Evolutionary conservation across 2,888 invertebrate species (phyloP).

Genomic region (Agrypnus murinus): DNA sequence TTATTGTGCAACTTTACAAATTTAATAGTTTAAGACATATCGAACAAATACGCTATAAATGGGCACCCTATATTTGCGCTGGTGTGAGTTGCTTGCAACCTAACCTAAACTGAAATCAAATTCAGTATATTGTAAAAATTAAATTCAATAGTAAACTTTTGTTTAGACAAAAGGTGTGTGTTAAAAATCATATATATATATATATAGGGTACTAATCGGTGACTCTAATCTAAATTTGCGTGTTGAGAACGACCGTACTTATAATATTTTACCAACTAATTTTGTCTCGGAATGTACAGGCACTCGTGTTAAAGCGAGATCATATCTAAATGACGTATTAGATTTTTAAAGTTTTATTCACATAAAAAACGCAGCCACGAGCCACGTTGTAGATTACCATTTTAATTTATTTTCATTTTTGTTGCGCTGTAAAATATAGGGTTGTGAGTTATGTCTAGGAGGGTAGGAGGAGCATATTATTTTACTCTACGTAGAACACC

Average conservation of each 20-base stretch:
- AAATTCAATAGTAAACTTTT: conserved; percentile 21
- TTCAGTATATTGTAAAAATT: too few species aligned
- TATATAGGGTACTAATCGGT: conserved; percentile 39
- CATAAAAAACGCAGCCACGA: conserved; percentile 68
- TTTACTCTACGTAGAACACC: conserved; percentile 32
- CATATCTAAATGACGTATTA: conserved; percentile 70
- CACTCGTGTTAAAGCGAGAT: conserved; percentile 67
- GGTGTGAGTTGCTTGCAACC: too few species aligned
- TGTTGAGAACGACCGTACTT: conserved; percentile 48
- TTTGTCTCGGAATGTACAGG: conserved; percentile 63
- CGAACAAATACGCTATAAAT: too few species aligned
- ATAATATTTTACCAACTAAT: conserved; percentile 52
- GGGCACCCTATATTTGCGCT: too few species aligned
- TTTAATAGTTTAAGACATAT: too few species aligned
- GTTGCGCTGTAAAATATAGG: conserved; percentile 66
- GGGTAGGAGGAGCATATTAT: conserved; percentile 61
- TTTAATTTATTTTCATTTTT: conserved; percentile 70
- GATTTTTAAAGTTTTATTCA: conserved; percentile 70
- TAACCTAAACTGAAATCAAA: too few species aligned
- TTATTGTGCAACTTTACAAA: too few species aligned
- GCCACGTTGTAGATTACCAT: conserved; percentile 67
- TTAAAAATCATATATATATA: conserved; percentile 48
- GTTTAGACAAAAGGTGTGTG: conserved; percentile 37
- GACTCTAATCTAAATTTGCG: conserved; percentile 50
- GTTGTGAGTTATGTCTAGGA: conserved; percentile 64